phyloP scores from a whole-genome alignment of 2,888 invertebrate species.

The Blastobasis adustella region DNA sequence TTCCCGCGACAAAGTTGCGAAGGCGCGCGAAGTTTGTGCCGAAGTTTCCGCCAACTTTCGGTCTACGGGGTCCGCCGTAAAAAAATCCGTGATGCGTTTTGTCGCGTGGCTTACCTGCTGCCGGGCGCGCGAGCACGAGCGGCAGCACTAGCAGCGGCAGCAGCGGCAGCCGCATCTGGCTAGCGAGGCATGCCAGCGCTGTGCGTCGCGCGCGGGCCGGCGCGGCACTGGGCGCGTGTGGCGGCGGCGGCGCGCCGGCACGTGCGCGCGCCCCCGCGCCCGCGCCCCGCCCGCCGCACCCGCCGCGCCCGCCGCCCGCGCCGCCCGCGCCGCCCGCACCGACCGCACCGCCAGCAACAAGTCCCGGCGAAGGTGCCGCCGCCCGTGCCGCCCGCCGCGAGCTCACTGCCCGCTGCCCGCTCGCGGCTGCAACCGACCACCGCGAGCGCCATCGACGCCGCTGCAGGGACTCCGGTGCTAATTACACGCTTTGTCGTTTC shows the following conservation, averaged over 20 bases:
- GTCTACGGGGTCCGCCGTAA: no score
- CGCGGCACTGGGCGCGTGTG: constrained; percentile 48
- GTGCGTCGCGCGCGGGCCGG: constrained; percentile 58
- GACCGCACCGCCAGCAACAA: constrained; percentile 14
- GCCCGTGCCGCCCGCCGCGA: constrained; percentile 12
- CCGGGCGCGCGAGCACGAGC: constrained; percentile 67
- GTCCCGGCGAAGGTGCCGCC: constrained; percentile 45
- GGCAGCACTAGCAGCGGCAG: constrained; percentile 69
- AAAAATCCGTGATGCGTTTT: not conserved
- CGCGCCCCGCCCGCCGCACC: constrained; percentile 30
- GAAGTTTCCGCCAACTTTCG: no score
- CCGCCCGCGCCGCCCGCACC: constrained; percentile 24
- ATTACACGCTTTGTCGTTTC: no score
- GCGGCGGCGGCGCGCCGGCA: constrained; percentile 43
- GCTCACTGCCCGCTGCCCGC: not conserved
- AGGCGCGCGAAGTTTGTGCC: no score
- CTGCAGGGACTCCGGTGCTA: no score
- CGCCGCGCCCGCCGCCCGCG: constrained; percentile 30
- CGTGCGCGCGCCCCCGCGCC: constrained; percentile 31
- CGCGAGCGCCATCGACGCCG: constrained; percentile 9
- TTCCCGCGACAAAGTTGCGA: no score
- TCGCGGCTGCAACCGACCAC: constrained; percentile 29
- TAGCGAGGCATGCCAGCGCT: constrained; percentile 61
- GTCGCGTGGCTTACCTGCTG: constrained; percentile 49
- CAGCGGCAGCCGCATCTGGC: constrained; percentile 64